Evolutionary conservation across 30 jellyfish, hydroid and myxozoan species (phyloP), one percentile per base, ranked within the genome.

Genomic region (Hydra vulgaris): DNA sequence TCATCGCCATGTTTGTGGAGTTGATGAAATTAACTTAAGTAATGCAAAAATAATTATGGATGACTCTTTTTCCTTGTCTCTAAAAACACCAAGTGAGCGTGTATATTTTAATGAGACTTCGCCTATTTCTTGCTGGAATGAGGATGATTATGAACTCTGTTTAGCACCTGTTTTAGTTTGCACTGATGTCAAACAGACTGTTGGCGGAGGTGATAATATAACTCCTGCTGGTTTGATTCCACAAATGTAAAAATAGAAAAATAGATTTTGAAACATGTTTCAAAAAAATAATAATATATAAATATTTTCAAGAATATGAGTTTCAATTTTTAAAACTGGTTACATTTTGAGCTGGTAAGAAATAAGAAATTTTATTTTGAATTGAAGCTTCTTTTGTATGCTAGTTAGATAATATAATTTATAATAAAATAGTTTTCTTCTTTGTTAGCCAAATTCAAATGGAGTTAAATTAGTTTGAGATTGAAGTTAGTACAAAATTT

Each of bases 91-190:
- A 27, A 76, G 89, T 25, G 61, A 82, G 26, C 86, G 97, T 22
- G 74, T 90, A 66, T n/a, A 54, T 15, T 85, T 90, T 72, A 78
- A 82, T 70, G 88, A 89, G 21, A 85, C 77, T 69, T 70, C 80
- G 22, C 97, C 97, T 22, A 93, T 90, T 4, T 90, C 97, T 0
- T 90, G 97, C 74, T 90, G 97, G 97, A 89, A 90, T 72, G 97
- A 90, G 68, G 68, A 72, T 66, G 95, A 90, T 66, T 85, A 90
- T 79, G 95, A 90, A 74, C 72, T 90, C 18, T 90, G 97, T 73
- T 72, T 90, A 72, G 97, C 97, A 22, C 97, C 97, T 0, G 97
- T 90, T 54, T 84, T 90, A 21, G 95, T 90, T 15, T 90, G 97
- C 85, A 90, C 97, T 8, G 84, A 79, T 15, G 95, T 90, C 17